A percentile compares a stretch with the other conserved stretches of the same genome.
Conservation (phyloP, 2,113 vertebrate species). For the Gnathonemus longibarbis region DNA sequence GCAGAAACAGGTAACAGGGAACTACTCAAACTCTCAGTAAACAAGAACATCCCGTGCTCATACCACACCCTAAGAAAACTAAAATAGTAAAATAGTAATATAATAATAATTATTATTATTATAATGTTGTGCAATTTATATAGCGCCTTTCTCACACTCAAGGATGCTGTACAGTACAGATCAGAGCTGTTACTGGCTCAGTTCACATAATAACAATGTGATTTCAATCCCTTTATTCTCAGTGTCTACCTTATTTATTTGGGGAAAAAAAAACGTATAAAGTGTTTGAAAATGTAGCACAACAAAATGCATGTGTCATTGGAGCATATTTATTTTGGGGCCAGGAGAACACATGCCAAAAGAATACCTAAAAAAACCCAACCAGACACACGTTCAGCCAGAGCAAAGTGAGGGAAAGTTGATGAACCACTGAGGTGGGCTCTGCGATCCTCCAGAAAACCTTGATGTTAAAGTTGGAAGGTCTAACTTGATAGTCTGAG, state of each 20-base stretch:
- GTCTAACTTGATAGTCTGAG: not conserved
- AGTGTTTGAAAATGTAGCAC: not conserved
- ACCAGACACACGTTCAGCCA: not conserved
- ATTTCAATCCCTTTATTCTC: not conserved
- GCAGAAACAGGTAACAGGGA: not conserved
- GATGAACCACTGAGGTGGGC: not conserved
- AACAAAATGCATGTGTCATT: not conserved
- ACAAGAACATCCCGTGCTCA: not conserved
- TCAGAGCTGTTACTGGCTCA: not conserved
- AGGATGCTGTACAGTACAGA: not conserved
- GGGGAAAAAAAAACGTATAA: not conserved
- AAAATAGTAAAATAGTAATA: not conserved
- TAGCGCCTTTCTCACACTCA: not conserved
- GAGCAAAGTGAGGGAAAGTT: not conserved
- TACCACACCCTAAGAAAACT: not conserved
- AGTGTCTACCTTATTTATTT: not conserved
- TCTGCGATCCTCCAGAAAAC: not conserved
- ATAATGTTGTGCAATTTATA: not conserved
- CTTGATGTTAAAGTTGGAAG: not conserved
- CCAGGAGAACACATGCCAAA: not conserved
- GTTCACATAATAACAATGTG: not conserved
- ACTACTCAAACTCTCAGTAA: not conserved
- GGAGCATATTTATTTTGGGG: not conserved
- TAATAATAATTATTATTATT: not conserved
- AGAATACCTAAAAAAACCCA: not conserved